Conservation (phyloP, 2,113 vertebrate genomes). For the Grammatotria lemairii region DNA sequence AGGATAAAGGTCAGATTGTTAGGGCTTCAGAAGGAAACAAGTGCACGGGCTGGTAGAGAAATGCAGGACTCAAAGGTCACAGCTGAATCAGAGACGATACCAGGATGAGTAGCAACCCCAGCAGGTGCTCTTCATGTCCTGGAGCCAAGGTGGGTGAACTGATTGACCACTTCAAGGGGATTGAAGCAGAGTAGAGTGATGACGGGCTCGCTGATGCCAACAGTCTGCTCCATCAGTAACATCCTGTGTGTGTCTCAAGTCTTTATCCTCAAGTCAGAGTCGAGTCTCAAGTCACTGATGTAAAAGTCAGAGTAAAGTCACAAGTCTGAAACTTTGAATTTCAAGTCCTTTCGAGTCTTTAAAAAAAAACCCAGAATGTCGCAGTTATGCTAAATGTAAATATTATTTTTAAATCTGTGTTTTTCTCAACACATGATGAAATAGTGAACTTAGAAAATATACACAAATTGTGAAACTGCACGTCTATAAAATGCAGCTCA, state of each 20-base stretch:
- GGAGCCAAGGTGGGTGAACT: background rate
- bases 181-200: background rate
- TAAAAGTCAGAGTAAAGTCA: no score
- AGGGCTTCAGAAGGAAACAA: rapidly evolving
- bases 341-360: no score
- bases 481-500: no score
- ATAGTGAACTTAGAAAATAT: no score
- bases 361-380: no score
- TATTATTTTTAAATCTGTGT: no score
- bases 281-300: no score
- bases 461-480: no score
- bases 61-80: background rate
- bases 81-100: background rate
- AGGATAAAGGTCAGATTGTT: background rate
- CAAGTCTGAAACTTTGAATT: no score
- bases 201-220: background rate
- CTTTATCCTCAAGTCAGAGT: no score
- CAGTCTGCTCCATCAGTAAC: rapidly evolving
- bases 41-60: background rate
- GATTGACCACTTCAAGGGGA: background rate
- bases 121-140: background rate
- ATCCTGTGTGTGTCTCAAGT: background rate
- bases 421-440: no score
- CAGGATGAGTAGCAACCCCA: background rate
- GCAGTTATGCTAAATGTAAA: no score